phyloP scores from a whole-genome alignment of 2,797 vertebrate genomes.

The Phoebastria nigripes region DNA sequence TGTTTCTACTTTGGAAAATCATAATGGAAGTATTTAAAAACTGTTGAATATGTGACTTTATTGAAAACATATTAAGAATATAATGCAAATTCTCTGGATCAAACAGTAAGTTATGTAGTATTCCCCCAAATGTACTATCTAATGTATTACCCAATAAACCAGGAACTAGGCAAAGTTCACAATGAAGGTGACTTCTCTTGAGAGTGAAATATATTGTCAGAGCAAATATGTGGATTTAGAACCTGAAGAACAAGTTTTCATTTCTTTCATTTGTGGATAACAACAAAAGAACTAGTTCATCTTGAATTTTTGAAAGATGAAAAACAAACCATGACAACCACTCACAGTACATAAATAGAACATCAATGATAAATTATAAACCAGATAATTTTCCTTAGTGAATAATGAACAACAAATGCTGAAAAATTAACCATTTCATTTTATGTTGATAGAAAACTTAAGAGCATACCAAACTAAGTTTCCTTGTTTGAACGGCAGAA shows the following conservation, averaged over 20 bases:
- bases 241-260: constrained; percentile 13
- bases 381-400: constrained; percentile 62
- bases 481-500: constrained; percentile 11
- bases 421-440: constrained; percentile 62
- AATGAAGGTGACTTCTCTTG: neutral
- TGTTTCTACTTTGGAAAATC: neutral
- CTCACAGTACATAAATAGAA: constrained; percentile 32
- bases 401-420: constrained; percentile 61
- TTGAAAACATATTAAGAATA: neutral
- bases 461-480: constrained; percentile 4
- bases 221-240: neutral
- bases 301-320: constrained; percentile 65
- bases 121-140: neutral
- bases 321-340: constrained; percentile 52
- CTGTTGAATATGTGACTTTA: neutral
- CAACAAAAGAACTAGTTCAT: constrained; percentile 49
- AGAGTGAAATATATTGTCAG: neutral
- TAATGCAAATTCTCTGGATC: neutral
- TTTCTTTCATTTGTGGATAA: constrained; percentile 27
- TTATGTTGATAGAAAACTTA: constrained; percentile 52
- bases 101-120: neutral
- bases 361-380: constrained; percentile 67
- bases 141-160: neutral
- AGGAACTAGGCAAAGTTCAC: neutral
- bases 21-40: neutral